Conservation (phyloP, 2,797 vertebrate genomes). For the Sebastes hopkinsi region DNA sequence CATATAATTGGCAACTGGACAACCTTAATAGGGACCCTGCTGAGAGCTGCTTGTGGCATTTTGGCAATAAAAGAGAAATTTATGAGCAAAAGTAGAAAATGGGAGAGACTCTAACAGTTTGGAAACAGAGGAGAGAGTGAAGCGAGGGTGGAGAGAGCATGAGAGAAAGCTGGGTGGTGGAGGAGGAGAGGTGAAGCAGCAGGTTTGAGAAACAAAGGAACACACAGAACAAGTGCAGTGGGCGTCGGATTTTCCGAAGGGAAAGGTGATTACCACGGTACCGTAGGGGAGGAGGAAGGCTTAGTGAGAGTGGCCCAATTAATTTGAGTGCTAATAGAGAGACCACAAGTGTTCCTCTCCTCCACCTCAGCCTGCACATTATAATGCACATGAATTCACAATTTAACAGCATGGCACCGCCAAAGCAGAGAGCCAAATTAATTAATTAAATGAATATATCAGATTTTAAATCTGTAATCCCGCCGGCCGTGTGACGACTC, state of each 20-base stretch:
- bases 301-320: slow-evolving; percentile 52
- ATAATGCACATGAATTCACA: not conserved
- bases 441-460: slow-evolving; percentile 9
- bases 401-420: not conserved
- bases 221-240: slow-evolving; percentile 37
- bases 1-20: slow-evolving; percentile 6
- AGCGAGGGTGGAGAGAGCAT: slow-evolving; percentile 21
- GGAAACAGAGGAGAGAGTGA: not conserved
- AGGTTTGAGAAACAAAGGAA: slow-evolving; percentile 49
- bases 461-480: not conserved
- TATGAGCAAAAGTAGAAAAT: not conserved
- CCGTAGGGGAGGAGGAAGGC: slow-evolving; percentile 22
- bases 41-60: slow-evolving; percentile 9
- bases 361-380: not conserved
- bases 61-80: not conserved
- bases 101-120: not conserved
- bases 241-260: slow-evolving; percentile 43
- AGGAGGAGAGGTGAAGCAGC: slow-evolving; percentile 16
- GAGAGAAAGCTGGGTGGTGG: slow-evolving; percentile 20
- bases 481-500: not conserved
- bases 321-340: slow-evolving; percentile 42
- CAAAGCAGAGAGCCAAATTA: not conserved
- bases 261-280: slow-evolving; percentile 39
- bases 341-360: slow-evolving; percentile 30
- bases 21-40: slow-evolving; percentile 18